Base-by-base conservation (phyloP, 2,797 vertebrate species). In the Arctocebus calabarensis region DNA sequence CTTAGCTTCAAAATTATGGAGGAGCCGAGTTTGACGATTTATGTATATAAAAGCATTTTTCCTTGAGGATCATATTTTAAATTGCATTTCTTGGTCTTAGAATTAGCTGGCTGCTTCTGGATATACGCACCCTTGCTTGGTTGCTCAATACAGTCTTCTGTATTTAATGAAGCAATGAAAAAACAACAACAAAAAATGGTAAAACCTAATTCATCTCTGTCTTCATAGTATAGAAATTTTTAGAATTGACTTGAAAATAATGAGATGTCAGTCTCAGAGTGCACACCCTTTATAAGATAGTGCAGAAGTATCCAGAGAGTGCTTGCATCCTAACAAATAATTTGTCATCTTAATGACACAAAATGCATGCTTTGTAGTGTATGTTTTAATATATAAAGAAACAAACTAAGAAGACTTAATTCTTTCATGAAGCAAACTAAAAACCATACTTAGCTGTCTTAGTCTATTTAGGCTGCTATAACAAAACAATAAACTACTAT, bases 241-340 rank as follows among this genome's bases (percentile, higher is more conserved):
- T 94, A 23, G 40, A 90, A 83, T 70, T 83, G n/a, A 85, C 45
- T 87, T 88, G 73, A 92, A 96, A 97, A 88, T 97, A 96, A 94
- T 95, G 64, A 93, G 32, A 74, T 91, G 23, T 94, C 57, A 52
- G 1, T 92, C 48, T 89, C 20, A 96, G 17, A 75, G 19, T 48
- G 4, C 14, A 40, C 22, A 90, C 5, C 19, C 52, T 75, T 55
- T 84, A n/a, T 57, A 77, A 61, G 45, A 85, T 84, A 27, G 5
- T 91, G 16, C 45, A 88, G 59, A 85, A 32, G 4, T 93, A 59
- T 45, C 37, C 62, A 37, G 59, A 78, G 93, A 91, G 79, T 79
- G 19, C 13, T 52, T 11, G 6, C 91, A 23, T 84, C 68, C 32
- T 73, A 94, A 79, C 25, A 85, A 93, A 94, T 77, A 81, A 78